These are phyloP conservation scores for Lycocerus yunnanus DNA, from an alignment of 2,888 invertebrate genomes.

Conservation along the genomic window DNA sequence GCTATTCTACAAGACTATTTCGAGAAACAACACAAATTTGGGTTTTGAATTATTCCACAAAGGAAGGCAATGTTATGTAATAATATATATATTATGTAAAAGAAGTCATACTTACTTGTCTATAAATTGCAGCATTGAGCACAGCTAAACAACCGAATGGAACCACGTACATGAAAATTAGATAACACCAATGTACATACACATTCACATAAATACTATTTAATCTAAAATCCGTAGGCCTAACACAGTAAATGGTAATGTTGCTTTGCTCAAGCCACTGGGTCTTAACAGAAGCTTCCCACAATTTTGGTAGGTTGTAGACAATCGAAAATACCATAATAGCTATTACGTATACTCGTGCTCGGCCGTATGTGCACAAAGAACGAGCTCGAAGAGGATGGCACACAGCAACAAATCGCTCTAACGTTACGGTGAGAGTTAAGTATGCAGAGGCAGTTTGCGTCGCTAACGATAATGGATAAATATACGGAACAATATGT, in stretches of 20 bases:
- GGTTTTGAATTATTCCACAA: neutral
- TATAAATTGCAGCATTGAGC: conserved; percentile 89
- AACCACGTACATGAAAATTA: conserved; percentile 91
- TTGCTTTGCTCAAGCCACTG: conserved; percentile 58
- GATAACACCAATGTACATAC: conserved; percentile 94
- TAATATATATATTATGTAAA: neutral
- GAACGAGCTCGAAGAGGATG: conserved; percentile 87
- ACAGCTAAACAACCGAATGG: conserved; percentile 88
- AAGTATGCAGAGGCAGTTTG: conserved; percentile 95
- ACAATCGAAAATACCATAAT: conserved; percentile 80
- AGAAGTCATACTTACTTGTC: conserved; percentile 66
- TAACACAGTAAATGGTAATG: conserved; percentile 71
- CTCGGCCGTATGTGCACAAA: conserved; percentile 87
- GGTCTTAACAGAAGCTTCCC: conserved; percentile 63
- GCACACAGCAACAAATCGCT: conserved; percentile 93
- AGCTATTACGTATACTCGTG: conserved; percentile 80
- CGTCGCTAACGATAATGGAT: conserved; percentile 83
- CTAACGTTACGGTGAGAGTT: conserved; percentile 86
- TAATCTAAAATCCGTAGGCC: conserved; percentile 69
- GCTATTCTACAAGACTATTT: neutral
- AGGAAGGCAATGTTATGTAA: too few species aligned
- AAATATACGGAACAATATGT: conserved; percentile 77
- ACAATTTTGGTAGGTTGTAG: conserved; percentile 85
- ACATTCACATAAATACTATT: conserved; percentile 78
- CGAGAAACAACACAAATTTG: too few species aligned